Percentiles rank a stretch among this genome's conserved stretches.
Conservation (phyloP, 1,140 invertebrate genomes). For the Globodera ellingtonae region DNA sequence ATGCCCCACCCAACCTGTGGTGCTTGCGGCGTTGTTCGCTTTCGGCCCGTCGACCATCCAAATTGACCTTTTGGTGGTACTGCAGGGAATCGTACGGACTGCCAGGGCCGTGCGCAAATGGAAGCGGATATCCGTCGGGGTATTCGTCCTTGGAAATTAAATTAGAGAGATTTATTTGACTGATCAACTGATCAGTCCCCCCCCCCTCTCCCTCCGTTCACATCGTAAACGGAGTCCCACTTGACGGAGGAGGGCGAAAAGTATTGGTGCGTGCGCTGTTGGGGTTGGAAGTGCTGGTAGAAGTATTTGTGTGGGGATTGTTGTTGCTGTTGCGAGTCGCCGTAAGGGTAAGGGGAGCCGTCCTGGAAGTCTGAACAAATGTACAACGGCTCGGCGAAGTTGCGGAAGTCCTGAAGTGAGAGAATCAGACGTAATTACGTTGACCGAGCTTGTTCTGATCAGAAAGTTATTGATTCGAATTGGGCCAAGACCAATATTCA, state of each 20-base stretch:
- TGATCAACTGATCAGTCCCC: too few species aligned
- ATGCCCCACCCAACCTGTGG: slow-evolving; percentile 16
- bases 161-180: background rate
- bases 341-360: background rate
- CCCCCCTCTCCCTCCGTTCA: background rate
- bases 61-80: slow-evolving; percentile 21
- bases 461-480: background rate
- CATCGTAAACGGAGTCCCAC: slow-evolving; percentile 24
- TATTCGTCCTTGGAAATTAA: slow-evolving; percentile 13
- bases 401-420: slow-evolving; percentile 6
- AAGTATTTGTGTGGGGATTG: background rate
- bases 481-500: too few species aligned
- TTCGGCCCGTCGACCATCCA: slow-evolving; percentile 20
- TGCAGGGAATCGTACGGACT: slow-evolving; percentile 10
- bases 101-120: slow-evolving; percentile 16
- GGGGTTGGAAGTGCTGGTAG: slow-evolving; percentile 15
- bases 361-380: slow-evolving; percentile 7
- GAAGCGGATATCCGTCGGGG: background rate
- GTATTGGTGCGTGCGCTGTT: slow-evolving; percentile 14
- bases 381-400: slow-evolving; percentile 22
- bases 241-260: slow-evolving; percentile 19
- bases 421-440: too few species aligned
- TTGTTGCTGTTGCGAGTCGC: background rate
- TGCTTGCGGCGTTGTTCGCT: slow-evolving; percentile 23
- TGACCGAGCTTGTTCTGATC: background rate